phyloP scores from a whole-genome alignment of 2,888 invertebrate species.

The Cybosia mesomella region DNA sequence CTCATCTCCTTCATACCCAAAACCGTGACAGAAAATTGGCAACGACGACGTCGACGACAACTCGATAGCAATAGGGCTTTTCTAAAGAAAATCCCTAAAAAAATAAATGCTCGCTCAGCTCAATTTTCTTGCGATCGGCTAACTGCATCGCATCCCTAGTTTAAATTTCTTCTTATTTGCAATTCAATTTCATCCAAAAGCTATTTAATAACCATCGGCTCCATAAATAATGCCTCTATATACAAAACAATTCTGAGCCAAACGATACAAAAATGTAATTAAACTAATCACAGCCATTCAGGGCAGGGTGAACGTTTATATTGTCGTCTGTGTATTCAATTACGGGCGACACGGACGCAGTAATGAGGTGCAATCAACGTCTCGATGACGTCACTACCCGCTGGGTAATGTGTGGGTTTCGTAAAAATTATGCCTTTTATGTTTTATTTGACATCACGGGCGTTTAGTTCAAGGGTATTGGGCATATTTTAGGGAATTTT shows the following conservation, averaged over 20 bases:
- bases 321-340: conserved; percentile 56
- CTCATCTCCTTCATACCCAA: no score
- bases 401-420: conserved; percentile 34
- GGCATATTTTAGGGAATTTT: background rate
- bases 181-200: no score
- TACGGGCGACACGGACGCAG: conserved; percentile 54
- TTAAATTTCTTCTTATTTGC: no score
- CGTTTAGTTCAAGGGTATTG: conserved; percentile 3
- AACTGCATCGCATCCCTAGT: no score
- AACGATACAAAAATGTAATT: conserved; percentile 12
- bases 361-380: conserved; percentile 61
- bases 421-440: conserved; percentile 39
- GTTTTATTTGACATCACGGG: conserved; percentile 14
- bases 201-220: no score
- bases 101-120: no score
- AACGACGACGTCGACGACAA: no score
- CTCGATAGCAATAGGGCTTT: no score
- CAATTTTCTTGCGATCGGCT: no score
- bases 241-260: background rate
- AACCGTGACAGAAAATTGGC: no score
- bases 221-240: background rate
- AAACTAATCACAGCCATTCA: conserved; percentile 22
- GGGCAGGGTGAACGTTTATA: conserved; percentile 38
- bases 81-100: no score
- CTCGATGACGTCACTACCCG: conserved; percentile 55